Evolutionary conservation across 2,113 vertebrate species (phyloP), one percentile per base, ranked within the genome.

Genomic region (Caloenas nicobarica): DNA sequence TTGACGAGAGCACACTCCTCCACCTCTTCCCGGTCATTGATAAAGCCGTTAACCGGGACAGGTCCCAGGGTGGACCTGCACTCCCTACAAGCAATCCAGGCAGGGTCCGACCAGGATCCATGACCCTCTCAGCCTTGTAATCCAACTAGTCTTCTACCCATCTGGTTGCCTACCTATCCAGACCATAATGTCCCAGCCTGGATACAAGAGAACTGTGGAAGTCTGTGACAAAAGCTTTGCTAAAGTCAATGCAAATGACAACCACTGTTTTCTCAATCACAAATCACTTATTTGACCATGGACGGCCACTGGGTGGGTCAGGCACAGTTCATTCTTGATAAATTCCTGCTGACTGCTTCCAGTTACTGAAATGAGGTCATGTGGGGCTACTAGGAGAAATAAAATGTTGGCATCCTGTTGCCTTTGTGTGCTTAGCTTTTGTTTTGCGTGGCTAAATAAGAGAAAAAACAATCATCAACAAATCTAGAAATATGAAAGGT

Each of bases 51-150:
- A 69, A 74, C 74, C 26, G 65, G 44, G 69, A 48, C 21, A 77
- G 16, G 22, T 64, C 34, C 28, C 44, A 61, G 28, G 46, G 53
- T 0, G 53, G 56, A 62, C 7, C 3, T 33, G 14, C 21, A 14
- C 7, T 44, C 22, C 24, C 19, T 22, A 16, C 46, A 85, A 11
- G 26, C 38, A 50, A 44, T 57, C 56, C 28, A n/a, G 4, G 22
- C 19, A 31, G 14, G 11, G 29, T 46, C 23, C 0, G 0, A 3
- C 14, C 33, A 53, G 71, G 21, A 80, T 33, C 34, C 6, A 4
- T 21, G n/a, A 51, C 14, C 11, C 8, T 48, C 61, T n/a, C 21
- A 66, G 12, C 21, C 50, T 66, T 2, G 0, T 68, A 13, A 60
- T 60, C 40, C 44, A 42, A 25, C 28, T 22, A 71, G 51, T 16